Base-by-base conservation (phyloP, 2,797 vertebrate genomes). In the Melanotaenia nigrans region DNA sequence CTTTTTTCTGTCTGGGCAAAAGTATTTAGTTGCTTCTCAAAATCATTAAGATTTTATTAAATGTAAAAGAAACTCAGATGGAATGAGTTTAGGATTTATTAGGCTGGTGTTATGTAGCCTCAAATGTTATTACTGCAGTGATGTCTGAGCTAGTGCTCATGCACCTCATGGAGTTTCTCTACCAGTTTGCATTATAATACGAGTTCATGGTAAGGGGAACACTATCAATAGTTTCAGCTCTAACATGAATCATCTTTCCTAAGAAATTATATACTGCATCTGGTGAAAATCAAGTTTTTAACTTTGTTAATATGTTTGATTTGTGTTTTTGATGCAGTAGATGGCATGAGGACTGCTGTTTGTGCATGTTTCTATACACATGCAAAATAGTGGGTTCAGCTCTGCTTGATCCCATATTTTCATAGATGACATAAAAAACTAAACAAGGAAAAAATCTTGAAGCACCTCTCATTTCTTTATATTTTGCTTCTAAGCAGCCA, bases 11-110 rank as follows among this genome's bases (percentile, higher is more conserved):
- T 49, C 71, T 56, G 73, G 75, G 84, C 66, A 75, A 84, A 78
- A 84, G 87, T 87, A 90, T 92, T 94, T 86, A 79, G 89, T 90
- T 90, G 54, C 87, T 53, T 76, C 71, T 87, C 75, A 79, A 88
- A 89, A 81, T 75, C 76, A 80, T 78, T 70, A 85, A 71, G 38
- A 74, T 77, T 90, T 90, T 81, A 93, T 89, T 90, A 90, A 89
- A 75, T 75, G 82, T 84, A 79, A 90, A 89, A 85, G 53, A 77
- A 75, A 76, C 78, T 62, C 66, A 57, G 73, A 68, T 58, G 62
- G 77, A 82, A 69, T 65, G 38, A 61, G 56, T 75, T 38, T 78
- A 49, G 40, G 45, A 77, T 81, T 85, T 36, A 82, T 78, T 79
- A 77, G n/a, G 25, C 61, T 16, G 13, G 55, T 56, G 67, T 49